Conservation (phyloP, 2,113 vertebrate genomes). For the Hippolais icterina region DNA sequence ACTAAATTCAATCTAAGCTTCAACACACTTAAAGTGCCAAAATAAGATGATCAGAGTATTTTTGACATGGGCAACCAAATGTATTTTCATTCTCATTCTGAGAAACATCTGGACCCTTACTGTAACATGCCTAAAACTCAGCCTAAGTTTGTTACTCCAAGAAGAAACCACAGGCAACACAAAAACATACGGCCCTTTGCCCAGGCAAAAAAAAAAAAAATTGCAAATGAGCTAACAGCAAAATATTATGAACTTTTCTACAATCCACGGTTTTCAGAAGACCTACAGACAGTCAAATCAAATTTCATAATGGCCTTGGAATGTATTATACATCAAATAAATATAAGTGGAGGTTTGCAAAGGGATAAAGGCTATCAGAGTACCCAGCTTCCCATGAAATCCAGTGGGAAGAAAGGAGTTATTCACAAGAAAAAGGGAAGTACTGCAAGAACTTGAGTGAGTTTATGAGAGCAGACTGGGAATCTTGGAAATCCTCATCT, state of each 20-base stretch:
- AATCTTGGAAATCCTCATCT: neutral
- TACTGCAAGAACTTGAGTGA: neutral
- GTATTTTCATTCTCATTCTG: neutral
- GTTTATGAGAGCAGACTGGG: neutral
- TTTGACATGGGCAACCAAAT: neutral
- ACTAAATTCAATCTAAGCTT: neutral
- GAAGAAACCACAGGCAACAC: neutral
- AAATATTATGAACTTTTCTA: neutral
- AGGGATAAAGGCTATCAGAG: neutral
- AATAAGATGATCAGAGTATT: neutral
- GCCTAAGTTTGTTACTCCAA: neutral
- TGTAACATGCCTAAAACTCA: neutral
- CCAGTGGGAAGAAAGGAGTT: neutral
- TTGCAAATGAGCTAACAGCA: neutral
- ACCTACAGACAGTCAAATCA: neutral
- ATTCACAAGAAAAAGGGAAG: neutral
- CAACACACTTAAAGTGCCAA: neutral
- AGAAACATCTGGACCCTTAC: neutral
- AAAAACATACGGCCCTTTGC: neutral
- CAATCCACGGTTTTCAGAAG: neutral
- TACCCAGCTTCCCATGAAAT: neutral
- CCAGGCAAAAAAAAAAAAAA: neutral
- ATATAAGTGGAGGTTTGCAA: neutral
- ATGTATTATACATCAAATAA: fast-evolving
- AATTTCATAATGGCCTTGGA: neutral